A percentile compares a stretch with the other conserved stretches of the same genome.
These are phyloP conservation scores for Ormyrus thymus DNA, from an alignment of 2,888 invertebrate species.

Conservation along the genomic window DNA sequence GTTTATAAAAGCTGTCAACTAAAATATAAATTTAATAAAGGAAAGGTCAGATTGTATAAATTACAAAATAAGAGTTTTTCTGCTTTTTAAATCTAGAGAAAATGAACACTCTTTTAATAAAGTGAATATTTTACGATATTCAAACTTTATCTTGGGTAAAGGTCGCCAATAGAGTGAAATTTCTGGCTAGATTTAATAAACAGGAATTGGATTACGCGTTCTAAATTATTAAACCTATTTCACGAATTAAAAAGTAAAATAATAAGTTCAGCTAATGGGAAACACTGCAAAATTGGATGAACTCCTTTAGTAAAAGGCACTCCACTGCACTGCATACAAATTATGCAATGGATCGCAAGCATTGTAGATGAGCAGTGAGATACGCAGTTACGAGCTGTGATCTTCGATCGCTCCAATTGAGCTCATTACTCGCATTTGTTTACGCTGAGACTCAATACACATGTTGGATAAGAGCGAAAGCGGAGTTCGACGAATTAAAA, in stretches of 20 bases:
- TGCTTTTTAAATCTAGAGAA: not conserved
- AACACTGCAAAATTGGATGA: no score
- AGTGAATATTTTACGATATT: slow-evolving; percentile 14
- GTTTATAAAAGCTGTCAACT: no score
- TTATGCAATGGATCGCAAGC: slow-evolving; percentile 15
- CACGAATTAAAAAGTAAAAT: no score
- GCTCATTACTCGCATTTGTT: slow-evolving; percentile 39
- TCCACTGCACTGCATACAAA: not conserved
- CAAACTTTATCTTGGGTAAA: slow-evolving; percentile 17
- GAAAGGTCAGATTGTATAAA: not conserved
- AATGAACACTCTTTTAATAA: slow-evolving; percentile 6
- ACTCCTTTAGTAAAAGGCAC: no score
- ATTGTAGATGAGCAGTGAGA: not conserved
- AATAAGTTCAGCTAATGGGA: no score
- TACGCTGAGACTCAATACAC: slow-evolving; percentile 3
- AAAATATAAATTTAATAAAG: not conserved
- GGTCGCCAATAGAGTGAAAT: slow-evolving; percentile 15
- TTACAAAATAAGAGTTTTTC: not conserved
- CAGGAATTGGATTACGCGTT: not conserved
- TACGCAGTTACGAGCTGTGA: not conserved
- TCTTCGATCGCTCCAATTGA: slow-evolving; percentile 47
- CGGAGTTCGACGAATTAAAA: not conserved
- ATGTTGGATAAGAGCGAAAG: not conserved
- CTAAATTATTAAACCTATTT: no score
- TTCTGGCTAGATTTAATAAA: not conserved